Base-by-base conservation (phyloP, 1,140 invertebrate genomes). In the Trachelipus rathkii region DNA sequence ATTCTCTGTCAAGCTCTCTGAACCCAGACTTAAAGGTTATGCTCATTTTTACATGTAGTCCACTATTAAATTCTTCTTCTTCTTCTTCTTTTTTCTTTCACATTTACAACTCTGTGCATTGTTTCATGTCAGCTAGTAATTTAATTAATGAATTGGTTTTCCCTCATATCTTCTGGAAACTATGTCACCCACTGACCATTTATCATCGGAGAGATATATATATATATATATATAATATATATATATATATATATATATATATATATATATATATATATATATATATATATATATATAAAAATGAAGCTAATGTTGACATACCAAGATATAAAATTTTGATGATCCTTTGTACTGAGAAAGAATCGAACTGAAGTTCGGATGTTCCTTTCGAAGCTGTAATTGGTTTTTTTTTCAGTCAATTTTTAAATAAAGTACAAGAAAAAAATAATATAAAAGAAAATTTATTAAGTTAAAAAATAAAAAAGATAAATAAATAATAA, bases 301-400 rank as follows among this genome's bases (percentile, higher is more conserved):
- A 1, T 33, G 33, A 33, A 33, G 33, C 6, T 19, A 13, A 53
- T 68, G 2, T 70, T 5, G 13, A 24, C 23, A 21, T 68, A 23
- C 33, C n/a, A 21, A 45, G 11, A 73, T 21, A 23, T 13, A 46
- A n/a, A 71, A 43, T 71, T 71, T 45, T 0, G 44, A 45, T 0
- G 44, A 45, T 15, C 69, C 33, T 21, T 33, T 86, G 84, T 90
- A 92, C 82, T 88, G 88, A 75, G 33, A 13, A 71, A 33, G 69
- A 21, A 45, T 21, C 11, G 69, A n/a, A 19, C 19, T 60, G 11
- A 13, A 8, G 4, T 60, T 60, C 50, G 50, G 8, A 60, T 60
- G 33, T 60, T 60, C 50, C 50, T 60, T 60, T 60, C 19, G 50
- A 13, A 60, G 11, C 50, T 60, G 50, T 4, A 60, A 60, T 60